phyloP scores from a whole-genome alignment of 92 coral and sea anemone genomes.

The Muricea muricata region DNA sequence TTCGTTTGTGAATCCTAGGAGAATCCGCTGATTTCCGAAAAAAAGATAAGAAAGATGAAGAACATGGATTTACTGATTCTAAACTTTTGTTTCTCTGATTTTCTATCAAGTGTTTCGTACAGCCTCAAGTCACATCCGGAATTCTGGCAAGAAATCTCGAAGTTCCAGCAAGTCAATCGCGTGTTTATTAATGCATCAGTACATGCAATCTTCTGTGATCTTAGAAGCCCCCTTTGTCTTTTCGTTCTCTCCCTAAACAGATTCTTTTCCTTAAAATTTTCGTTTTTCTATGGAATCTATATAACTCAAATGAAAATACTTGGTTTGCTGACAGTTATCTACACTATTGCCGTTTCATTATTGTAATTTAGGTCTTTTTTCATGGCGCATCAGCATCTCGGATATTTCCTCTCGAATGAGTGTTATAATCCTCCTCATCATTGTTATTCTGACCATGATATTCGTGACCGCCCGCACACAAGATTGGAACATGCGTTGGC shows the following conservation, averaged over 20 bases:
- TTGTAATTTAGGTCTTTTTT: background rate
- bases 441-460: background rate
- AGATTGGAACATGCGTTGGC: background rate
- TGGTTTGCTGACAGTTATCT: background rate
- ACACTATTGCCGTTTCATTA: background rate
- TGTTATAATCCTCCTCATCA: background rate
- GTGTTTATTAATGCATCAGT: background rate
- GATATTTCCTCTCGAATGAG: background rate
- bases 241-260: background rate
- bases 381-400: background rate
- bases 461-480: background rate
- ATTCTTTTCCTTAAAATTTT: background rate
- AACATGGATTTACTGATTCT: background rate
- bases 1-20: no score
- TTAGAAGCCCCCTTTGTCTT: background rate
- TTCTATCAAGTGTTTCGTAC: background rate
- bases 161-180: background rate
- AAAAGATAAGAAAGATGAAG: background rate
- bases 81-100: slow-evolving; percentile 7
- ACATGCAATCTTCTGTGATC: background rate
- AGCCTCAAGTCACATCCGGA: background rate
- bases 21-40: no score
- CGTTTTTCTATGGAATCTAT: background rate
- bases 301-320: background rate
- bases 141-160: background rate